A percentile compares a stretch with the other conserved stretches of the same genome.
Conservation (phyloP, 2,888 invertebrate genomes). For the Drosophila robusta region DNA sequence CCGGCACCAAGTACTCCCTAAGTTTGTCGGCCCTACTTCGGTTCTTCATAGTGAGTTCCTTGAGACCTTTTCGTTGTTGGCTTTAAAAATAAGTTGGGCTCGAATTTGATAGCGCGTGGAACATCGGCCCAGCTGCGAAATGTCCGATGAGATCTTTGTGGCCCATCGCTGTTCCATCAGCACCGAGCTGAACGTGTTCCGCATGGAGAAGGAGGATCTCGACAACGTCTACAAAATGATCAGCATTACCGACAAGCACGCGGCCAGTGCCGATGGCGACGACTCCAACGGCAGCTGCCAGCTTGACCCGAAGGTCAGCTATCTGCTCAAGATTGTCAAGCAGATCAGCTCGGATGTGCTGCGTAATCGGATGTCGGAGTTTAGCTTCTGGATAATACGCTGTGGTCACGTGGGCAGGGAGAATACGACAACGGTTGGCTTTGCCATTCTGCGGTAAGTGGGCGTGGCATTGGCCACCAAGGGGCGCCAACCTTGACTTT, state of each 20-base stretch:
- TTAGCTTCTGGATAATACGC: constrained; percentile 64
- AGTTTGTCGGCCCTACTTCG: constrained; percentile 54
- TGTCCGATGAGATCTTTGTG: constrained; percentile 71
- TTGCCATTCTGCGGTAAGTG: constrained; percentile 70
- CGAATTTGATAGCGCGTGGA: constrained; percentile 57
- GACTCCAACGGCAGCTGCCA: too few relatives aligned
- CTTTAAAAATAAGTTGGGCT: too few relatives aligned
- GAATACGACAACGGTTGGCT: constrained; percentile 70
- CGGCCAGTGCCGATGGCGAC: background rate
- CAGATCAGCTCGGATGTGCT: constrained; percentile 56
- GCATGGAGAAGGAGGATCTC: constrained; percentile 50
- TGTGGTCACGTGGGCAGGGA: constrained; percentile 53
- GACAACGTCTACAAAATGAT: constrained; percentile 43
- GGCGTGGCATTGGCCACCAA: background rate
- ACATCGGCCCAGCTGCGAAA: constrained; percentile 66
- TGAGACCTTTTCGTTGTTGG: too few relatives aligned
- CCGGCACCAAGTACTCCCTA: constrained; percentile 32
- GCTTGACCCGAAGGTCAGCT: background rate
- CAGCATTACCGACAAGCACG: too few relatives aligned
- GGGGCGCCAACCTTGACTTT: too few relatives aligned
- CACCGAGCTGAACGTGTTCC: constrained; percentile 67
- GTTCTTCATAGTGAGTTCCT: constrained; percentile 73
- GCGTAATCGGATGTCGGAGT: constrained; percentile 49
- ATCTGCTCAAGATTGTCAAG: constrained; percentile 23
- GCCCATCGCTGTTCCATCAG: constrained; percentile 76